These are phyloP conservation scores for Miniopterus natalensis DNA, from an alignment of 2,113 vertebrate genomes.

Conservation along the genomic window DNA sequence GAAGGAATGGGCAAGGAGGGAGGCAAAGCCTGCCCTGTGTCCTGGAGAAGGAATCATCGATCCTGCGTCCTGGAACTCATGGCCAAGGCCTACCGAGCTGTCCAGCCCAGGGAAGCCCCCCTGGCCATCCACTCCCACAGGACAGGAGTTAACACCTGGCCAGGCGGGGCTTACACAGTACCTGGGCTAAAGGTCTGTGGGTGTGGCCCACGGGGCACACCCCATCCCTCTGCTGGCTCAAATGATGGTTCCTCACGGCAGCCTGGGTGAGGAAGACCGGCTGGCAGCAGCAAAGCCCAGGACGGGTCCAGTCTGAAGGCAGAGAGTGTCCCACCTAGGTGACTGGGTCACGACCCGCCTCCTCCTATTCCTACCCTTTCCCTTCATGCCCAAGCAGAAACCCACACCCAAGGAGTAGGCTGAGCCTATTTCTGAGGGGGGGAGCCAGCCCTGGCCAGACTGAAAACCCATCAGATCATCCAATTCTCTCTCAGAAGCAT, in stretches of 20 bases:
- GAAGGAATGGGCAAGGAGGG: accelerated
- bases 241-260: not conserved
- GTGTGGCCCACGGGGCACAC: not conserved
- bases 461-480: not conserved
- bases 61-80: not conserved
- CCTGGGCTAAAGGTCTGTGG: not conserved
- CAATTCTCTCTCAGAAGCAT: not conserved
- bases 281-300: not conserved
- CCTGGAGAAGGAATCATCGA: not conserved
- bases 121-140: not conserved
- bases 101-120: accelerated
- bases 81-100: not conserved
- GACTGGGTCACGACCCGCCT: not conserved
- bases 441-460: not conserved
- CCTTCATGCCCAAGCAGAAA: not conserved
- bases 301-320: not conserved
- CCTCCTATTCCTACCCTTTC: not conserved
- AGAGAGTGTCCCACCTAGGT: not conserved
- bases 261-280: not conserved
- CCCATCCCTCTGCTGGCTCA: not conserved
- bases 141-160: not conserved
- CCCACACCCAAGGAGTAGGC: not conserved
- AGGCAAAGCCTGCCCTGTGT: not conserved
- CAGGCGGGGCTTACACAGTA: not conserved
- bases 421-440: not conserved